Evolutionary conservation across 2,888 invertebrate genomes (phyloP).

Genomic region (Ctenicera cuprea): DNA sequence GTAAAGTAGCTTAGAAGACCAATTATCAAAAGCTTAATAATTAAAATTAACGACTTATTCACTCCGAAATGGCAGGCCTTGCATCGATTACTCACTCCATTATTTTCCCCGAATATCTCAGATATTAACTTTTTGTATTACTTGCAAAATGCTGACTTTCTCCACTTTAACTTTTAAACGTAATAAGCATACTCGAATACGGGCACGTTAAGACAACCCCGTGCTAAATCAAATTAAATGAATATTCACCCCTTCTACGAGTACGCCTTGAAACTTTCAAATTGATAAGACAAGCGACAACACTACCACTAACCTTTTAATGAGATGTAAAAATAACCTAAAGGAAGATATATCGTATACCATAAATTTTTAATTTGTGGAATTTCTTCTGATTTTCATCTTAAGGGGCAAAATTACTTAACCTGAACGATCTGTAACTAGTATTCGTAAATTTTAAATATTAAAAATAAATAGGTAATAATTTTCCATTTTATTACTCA

Average conservation of each 20-base stretch:
- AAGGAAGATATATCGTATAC: no score
- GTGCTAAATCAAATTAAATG: conserved; percentile 14
- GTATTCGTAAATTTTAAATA: no score
- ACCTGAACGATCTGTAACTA: no score
- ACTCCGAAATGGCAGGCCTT: conserved; percentile 31
- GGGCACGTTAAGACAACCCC: conserved; percentile 12
- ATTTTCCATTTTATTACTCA: no score
- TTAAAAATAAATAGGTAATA: no score
- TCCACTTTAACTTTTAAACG: conserved; percentile 21
- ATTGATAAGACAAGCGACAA: conserved; percentile 10
- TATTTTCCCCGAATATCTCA: conserved; percentile 37
- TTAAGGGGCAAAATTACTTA: no score
- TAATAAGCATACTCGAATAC: conserved; percentile 11
- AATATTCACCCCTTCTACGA: conserved; percentile 8
- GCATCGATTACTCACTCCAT: conserved; percentile 40
- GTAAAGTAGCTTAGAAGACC: conserved; percentile 39
- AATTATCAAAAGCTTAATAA: conserved; percentile 45
- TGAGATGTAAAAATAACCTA: no score
- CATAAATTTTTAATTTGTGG: no score
- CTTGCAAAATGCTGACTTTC: conserved; percentile 20
- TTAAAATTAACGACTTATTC: conserved; percentile 47
- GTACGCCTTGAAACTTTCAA: not conserved
- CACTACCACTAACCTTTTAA: conserved; percentile 5
- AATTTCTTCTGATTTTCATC: no score
- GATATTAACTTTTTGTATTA: conserved; percentile 29